Percentiles rank a stretch among this genome's conserved stretches.
Conservation (phyloP, 2,113 vertebrate species). For the Macquaria ambigua region DNA sequence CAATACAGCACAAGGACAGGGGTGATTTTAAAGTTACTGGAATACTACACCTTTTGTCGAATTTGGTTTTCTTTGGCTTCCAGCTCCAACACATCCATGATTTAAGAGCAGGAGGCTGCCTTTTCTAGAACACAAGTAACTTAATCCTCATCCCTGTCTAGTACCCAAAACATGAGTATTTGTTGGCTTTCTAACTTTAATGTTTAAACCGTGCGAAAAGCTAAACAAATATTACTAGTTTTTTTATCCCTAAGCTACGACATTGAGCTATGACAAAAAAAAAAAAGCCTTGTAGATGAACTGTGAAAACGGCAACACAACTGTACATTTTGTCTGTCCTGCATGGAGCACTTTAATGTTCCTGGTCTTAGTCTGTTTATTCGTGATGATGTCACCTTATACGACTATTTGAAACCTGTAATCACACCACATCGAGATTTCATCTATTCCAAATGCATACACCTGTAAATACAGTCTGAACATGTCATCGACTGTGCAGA, state of each 20-base stretch:
- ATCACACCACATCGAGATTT: constrained; percentile 36
- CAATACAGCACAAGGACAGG: constrained; percentile 74
- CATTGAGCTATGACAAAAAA: constrained; percentile 39
- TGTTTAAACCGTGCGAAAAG: constrained; percentile 49
- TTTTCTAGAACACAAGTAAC: constrained; percentile 32
- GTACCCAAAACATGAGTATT: constrained; percentile 51
- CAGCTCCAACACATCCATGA: constrained; percentile 26
- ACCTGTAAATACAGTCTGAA: constrained; percentile 71
- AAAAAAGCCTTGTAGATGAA: constrained; percentile 56
- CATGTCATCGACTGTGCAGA: constrained; percentile 10
- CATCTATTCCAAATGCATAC: constrained; percentile 34
- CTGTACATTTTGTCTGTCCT: constrained; percentile 81
- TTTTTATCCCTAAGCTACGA: constrained; percentile 36
- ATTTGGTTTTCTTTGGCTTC: constrained; percentile 17
- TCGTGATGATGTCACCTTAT: constrained; percentile 73
- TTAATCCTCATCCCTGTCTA: constrained; percentile 58
- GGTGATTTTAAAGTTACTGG: constrained; percentile 58
- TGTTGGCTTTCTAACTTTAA: constrained; percentile 47
- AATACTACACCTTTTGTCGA: constrained; percentile 11
- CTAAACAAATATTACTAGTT: constrained; percentile 47
- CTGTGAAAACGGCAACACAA: constrained; percentile 67
- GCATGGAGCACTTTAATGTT: constrained; percentile 87
- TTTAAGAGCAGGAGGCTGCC: constrained; percentile 16
- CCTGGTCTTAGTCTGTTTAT: constrained; percentile 75
- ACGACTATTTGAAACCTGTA: constrained; percentile 63